Base-by-base conservation (phyloP, 2,113 vertebrate genomes). In the Vidua macroura region DNA sequence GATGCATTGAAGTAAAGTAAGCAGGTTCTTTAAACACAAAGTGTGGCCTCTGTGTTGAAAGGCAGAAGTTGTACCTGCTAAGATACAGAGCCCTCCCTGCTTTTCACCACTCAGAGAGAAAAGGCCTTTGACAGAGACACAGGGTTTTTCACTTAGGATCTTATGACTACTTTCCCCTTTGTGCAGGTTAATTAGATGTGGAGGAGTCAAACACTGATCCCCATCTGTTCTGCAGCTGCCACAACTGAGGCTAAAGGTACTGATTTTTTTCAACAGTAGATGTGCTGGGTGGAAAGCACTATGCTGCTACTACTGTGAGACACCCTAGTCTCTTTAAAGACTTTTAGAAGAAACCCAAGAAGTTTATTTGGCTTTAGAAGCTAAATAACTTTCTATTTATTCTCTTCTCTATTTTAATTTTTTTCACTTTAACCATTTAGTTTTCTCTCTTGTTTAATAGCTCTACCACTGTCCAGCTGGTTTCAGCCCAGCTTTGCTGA, bases 41-140 rank as follows among this genome's bases (percentile, higher is more conserved):
- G 83, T 91, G 91, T 22, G 86, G 93, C 87, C 92, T 94, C 6
- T 33, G 88, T 73, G 94, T 76, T 89, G 95, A 97, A 97, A 98
- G 28, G 31, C 63, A 75, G 52, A 83, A 84, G 49, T 69, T 62
- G 39, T 79, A 84, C 66, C 35, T 69, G 35, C 58, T 87, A 77
- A 68, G 75, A 93, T n/a, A 90, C 18, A 74, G 62, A 87, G 44
- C 6, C 60, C 31, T 74, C n/a, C 17, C 27, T 68, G 23, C 53
- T 88, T 96, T 90, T 79, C 46, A 64, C 52, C 85, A 68, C 80
- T 87, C 62, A 14, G 6, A 67, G 19, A 58, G 64, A 51, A 74
- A 96, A 95, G 43, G 60, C 39, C 39, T 68, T 70, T 91, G 63
- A 14, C 4, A 46, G 30, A 60, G 49, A 90, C 20, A 49, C n/a